These are phyloP conservation scores for Luehdorfia chinensis DNA, from an alignment of 1,140 invertebrate species.

Conservation along the genomic window DNA sequence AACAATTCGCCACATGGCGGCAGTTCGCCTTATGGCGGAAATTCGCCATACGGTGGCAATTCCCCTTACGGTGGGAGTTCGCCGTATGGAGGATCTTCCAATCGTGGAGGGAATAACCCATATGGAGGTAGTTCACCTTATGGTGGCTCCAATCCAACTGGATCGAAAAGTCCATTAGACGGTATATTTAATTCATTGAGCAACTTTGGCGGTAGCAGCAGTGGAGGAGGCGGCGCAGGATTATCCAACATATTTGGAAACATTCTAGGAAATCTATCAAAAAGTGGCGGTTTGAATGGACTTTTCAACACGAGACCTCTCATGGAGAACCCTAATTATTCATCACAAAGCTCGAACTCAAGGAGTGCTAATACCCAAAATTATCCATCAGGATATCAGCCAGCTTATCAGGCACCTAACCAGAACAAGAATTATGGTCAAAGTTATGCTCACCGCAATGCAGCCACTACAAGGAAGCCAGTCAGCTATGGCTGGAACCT, in stretches of 20 bases:
- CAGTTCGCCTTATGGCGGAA: conserved; percentile 30
- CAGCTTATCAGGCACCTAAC: conserved; percentile 35
- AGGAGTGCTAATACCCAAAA: conserved; percentile 56
- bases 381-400: conserved; percentile 60
- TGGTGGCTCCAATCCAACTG: conserved; percentile 36
- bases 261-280: conserved; percentile 58
- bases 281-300: conserved; percentile 47
- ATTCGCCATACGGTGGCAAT: conserved; percentile 37
- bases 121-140: conserved; percentile 39
- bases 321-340: conserved; percentile 64
- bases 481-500: conserved; percentile 66
- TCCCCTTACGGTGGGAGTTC: conserved; percentile 40
- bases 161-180: conserved; percentile 47
- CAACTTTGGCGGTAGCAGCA: conserved; percentile 31
- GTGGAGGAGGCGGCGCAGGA: conserved; percentile 25
- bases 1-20: conserved; percentile 34
- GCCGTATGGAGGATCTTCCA: conserved; percentile 34
- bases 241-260: conserved; percentile 59
- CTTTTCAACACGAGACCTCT: conserved; percentile 63
- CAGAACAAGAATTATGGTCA: conserved; percentile 65
- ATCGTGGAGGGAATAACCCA: conserved; percentile 35
- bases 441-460: conserved; percentile 39
- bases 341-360: conserved; percentile 54
- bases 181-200: conserved; percentile 50
- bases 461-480: conserved; percentile 55